phyloP scores from a whole-genome alignment of 2,888 invertebrate genomes.

The Agrochola lychnidis region DNA sequence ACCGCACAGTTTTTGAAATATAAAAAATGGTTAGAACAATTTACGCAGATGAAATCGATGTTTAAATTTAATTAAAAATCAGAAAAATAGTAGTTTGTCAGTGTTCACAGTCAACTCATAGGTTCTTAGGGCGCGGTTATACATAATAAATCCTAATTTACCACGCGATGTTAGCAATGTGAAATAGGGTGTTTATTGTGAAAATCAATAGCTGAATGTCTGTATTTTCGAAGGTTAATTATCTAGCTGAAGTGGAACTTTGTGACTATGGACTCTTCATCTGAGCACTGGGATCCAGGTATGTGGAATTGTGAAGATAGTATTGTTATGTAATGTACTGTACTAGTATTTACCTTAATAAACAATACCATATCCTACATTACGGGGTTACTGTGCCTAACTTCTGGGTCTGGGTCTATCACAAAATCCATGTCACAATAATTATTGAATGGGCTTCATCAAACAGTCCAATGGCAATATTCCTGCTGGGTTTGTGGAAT shows the following conservation, averaged over 20 bases:
- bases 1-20: neutral
- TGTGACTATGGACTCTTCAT: constrained; percentile 80
- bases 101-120: neutral
- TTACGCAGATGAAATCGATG: neutral
- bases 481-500: neutral
- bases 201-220: constrained; percentile 51
- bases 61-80: neutral
- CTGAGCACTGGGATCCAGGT: constrained; percentile 88
- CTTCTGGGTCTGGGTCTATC: neutral
- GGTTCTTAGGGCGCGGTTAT: constrained; percentile 55
- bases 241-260: constrained; percentile 52
- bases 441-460: neutral
- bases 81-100: neutral
- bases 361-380: neutral
- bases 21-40: neutral
- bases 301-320: constrained; percentile 51
- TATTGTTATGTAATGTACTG: constrained; percentile 12
- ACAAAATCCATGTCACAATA: neutral
- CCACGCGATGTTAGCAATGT: constrained; percentile 14
- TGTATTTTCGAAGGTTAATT: constrained; percentile 44
- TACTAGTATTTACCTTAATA: neutral
- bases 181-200: constrained; percentile 9
- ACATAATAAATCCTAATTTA: constrained; percentile 22
- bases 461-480: neutral
- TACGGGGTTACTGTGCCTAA: neutral